These are phyloP conservation scores for Fukomys damarensis DNA, from an alignment of 2,113 vertebrate species.

Conservation along the genomic window DNA sequence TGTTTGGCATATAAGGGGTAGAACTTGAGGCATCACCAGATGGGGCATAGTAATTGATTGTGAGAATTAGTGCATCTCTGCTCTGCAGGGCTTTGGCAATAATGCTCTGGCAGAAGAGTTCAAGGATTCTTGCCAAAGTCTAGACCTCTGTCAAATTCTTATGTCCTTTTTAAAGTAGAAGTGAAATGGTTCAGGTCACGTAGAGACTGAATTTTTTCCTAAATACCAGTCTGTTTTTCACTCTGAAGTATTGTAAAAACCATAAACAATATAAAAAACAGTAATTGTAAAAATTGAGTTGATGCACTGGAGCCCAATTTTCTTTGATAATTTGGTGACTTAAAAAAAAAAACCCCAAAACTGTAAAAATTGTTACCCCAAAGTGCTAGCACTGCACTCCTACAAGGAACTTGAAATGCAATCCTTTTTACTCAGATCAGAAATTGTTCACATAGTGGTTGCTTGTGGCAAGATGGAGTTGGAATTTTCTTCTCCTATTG, in stretches of 20 bases:
- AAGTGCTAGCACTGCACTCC: constrained; percentile 19
- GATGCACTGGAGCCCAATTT: constrained; percentile 41
- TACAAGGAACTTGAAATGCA: constrained; percentile 40
- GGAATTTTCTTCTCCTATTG: constrained; percentile 43
- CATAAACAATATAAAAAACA: constrained; percentile 8
- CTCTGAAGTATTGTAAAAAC: constrained; percentile 43
- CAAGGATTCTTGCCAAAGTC: not conserved
- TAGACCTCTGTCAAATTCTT: not conserved
- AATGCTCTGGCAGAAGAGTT: constrained; percentile 36
- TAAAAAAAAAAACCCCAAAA: too few relatives aligned
- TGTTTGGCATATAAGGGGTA: not conserved
- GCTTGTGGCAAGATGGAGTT: constrained; percentile 46
- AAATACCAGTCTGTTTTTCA: constrained; percentile 10
- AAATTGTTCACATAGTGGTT: constrained; percentile 17
- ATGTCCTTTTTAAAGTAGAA: constrained; percentile 47
- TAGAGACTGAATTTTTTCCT: constrained; percentile 5
- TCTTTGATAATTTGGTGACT: constrained; percentile 39
- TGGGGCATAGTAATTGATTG: constrained; percentile 11
- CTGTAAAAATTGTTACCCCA: constrained; percentile 27
- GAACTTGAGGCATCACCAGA: not conserved
- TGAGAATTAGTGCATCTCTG: constrained; percentile 3
- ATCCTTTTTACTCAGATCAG: constrained; percentile 17
- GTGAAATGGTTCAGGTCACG: constrained; percentile 38
- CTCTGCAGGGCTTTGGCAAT: constrained; percentile 4
- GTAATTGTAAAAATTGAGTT: constrained; percentile 29